These are phyloP conservation scores for Riparia riparia DNA, from an alignment of 2,113 vertebrate species.

Conservation along the genomic window DNA sequence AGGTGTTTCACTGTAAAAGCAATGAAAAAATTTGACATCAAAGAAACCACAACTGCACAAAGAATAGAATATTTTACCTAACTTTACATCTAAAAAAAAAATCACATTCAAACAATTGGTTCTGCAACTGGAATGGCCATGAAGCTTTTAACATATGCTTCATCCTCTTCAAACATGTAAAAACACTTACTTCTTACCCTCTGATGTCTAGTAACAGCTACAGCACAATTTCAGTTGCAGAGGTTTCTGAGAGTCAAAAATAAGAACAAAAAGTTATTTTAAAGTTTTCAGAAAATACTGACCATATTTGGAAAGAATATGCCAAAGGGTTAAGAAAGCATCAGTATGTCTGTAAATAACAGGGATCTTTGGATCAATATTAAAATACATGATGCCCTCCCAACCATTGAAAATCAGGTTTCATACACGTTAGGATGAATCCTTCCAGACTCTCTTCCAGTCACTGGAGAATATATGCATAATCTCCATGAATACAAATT, in stretches of 20 bases:
- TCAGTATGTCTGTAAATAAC: not conserved
- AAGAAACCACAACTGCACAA: not conserved
- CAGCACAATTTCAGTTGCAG: not conserved
- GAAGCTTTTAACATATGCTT: not conserved
- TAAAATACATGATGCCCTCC: not conserved
- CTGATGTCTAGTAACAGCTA: not conserved
- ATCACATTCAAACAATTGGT: not conserved
- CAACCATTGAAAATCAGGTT: not conserved
- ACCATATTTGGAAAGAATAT: not conserved
- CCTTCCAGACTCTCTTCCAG: not conserved
- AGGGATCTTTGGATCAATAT: not conserved
- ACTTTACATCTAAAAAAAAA: not conserved
- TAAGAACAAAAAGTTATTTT: not conserved
- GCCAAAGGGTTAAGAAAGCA: not conserved
- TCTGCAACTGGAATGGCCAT: not conserved
- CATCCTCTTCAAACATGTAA: not conserved
- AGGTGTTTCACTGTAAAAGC: not conserved
- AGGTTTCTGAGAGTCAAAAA: not conserved
- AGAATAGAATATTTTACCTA: not conserved
- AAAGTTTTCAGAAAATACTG: not conserved
- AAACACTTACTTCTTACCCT: not conserved
- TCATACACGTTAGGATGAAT: not conserved
- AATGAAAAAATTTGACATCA: not conserved
- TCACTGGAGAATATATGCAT: not conserved
- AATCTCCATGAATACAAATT: not conserved